phyloP scores from a whole-genome alignment of 2,888 invertebrate genomes.

The Leptarthrus brevirostris region DNA sequence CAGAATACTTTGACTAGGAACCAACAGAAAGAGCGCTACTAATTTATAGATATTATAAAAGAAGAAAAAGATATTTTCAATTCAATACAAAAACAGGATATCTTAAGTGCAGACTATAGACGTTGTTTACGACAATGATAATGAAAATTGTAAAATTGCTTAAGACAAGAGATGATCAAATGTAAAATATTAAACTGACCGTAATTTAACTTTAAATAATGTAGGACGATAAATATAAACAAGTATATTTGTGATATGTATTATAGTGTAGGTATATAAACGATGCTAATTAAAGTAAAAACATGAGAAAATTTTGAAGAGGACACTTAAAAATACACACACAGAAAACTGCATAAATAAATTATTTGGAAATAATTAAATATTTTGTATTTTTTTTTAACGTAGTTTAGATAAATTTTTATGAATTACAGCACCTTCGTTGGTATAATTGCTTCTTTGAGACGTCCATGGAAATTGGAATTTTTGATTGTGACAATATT shows the following conservation, averaged over 20 bases:
- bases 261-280: slow-evolving; percentile 54
- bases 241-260: slow-evolving; percentile 55
- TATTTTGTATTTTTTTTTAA: slow-evolving; percentile 33
- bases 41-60: background rate
- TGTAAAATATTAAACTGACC: slow-evolving; percentile 32
- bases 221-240: slow-evolving; percentile 48
- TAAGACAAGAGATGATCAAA: slow-evolving; percentile 1
- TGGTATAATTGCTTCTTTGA: no score
- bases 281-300: slow-evolving; percentile 41
- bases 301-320: slow-evolving; percentile 34
- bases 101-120: background rate
- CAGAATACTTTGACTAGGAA: background rate
- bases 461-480: no score
- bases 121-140: no score
- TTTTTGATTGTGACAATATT: no score
- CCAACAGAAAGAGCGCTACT: background rate
- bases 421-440: no score
- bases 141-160: background rate
- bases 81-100: background rate
- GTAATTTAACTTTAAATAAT: slow-evolving; percentile 36
- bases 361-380: slow-evolving; percentile 52
- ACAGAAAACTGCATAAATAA: slow-evolving; percentile 53
- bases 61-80: background rate
- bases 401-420: background rate
- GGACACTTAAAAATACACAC: slow-evolving; percentile 50